Conservation (phyloP, 2,797 vertebrate species). For the Myripristis jacobus region DNA sequence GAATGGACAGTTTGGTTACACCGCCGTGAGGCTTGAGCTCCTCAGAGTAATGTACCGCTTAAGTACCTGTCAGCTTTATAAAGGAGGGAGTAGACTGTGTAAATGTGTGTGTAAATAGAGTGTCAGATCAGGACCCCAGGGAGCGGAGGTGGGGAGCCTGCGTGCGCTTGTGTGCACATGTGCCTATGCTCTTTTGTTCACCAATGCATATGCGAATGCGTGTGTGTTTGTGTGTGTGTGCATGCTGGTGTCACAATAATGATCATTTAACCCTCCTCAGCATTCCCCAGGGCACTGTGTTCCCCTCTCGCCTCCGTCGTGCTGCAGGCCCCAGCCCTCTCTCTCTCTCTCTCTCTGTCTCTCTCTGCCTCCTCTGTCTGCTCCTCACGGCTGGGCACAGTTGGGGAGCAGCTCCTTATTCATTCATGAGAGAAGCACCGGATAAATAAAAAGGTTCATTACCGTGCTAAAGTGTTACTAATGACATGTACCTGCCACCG, state of each 20-base stretch:
- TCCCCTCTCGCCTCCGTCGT: conserved; percentile 61
- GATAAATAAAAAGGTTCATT: conserved; percentile 99
- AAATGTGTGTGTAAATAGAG: conserved; percentile 86
- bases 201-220: conserved; percentile 51
- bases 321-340: conserved; percentile 45
- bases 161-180: conserved; percentile 32
- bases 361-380: conserved; percentile 74
- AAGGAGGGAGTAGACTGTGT: conserved; percentile 81
- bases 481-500: conserved; percentile 98
- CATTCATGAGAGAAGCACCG: conserved; percentile 96
- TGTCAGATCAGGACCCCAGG: conserved; percentile 84
- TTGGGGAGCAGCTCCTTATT: conserved; percentile 89
- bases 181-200: conserved; percentile 54
- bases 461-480: conserved; percentile 98
- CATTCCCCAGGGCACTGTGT: conserved; percentile 77
- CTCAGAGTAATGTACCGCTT: conserved; percentile 82
- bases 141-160: conserved; percentile 76
- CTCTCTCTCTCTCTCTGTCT: conserved; percentile 17
- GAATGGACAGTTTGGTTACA: conserved; percentile 77
- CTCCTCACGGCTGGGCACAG: conserved; percentile 89
- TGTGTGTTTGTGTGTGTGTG: conserved; percentile 52
- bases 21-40: conserved; percentile 73
- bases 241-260: conserved; percentile 76
- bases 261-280: conserved; percentile 82
- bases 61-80: conserved; percentile 85